Evolutionary conservation across 2,888 invertebrate species (phyloP).

Genomic region (Carcina quercana): DNA sequence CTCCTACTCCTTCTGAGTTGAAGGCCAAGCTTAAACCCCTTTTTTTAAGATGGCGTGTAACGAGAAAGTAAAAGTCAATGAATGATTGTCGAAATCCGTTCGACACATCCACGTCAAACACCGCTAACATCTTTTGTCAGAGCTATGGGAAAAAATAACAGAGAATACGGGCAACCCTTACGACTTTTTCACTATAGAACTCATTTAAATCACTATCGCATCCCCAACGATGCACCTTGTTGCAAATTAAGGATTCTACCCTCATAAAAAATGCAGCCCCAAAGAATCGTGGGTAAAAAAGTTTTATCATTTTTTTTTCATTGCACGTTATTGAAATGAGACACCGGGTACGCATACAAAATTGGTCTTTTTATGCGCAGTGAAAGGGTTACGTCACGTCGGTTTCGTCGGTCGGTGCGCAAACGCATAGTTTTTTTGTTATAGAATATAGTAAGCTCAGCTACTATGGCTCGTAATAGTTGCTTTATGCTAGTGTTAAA

Average conservation of each 20-base stretch:
- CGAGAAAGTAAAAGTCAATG: constrained; percentile 26
- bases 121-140: constrained; percentile 51
- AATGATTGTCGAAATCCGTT: constrained; percentile 31
- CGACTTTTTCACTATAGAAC: constrained; percentile 57
- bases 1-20: too few species aligned
- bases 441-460: constrained; percentile 41
- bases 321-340: constrained; percentile 71
- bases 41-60: too few species aligned
- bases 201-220: constrained; percentile 60
- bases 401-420: constrained; percentile 26
- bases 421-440: constrained; percentile 44
- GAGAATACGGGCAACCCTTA: constrained; percentile 37
- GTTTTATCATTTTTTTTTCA: constrained; percentile 61
- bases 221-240: constrained; percentile 70
- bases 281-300: constrained; percentile 69
- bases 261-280: constrained; percentile 62
- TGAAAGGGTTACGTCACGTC: constrained; percentile 56
- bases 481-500: constrained; percentile 64
- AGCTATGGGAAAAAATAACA: constrained; percentile 54
- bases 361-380: constrained; percentile 61
- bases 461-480: constrained; percentile 58
- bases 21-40: too few species aligned
- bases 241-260: constrained; percentile 71
- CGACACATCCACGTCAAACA: constrained; percentile 58
- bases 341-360: constrained; percentile 70